Conservation (phyloP, 2,113 vertebrate genomes). For the Apteryx mantelli region DNA sequence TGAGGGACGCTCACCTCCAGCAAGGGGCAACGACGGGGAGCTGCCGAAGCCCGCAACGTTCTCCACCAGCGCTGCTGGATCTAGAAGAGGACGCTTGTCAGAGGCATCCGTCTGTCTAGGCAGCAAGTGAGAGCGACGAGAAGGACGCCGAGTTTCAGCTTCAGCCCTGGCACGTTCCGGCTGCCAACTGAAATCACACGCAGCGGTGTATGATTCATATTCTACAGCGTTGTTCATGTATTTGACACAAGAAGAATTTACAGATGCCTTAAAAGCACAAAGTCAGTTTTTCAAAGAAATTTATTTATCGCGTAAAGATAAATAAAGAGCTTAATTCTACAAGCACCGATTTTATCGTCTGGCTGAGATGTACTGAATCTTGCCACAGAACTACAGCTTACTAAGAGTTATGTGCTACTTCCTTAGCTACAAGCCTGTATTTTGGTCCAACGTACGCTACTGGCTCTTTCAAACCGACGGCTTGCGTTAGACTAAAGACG, state of each 20-base stretch:
- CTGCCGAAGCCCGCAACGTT: neutral
- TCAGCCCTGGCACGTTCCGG: neutral
- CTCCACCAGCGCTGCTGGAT: neutral
- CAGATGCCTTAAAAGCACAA: neutral
- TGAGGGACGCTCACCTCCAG: neutral
- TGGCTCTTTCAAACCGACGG: conserved; percentile 23
- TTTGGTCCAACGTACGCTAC: neutral
- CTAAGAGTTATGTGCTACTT: neutral
- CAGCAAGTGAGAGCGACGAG: neutral
- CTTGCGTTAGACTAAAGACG: conserved; percentile 24
- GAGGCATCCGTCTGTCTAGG: neutral
- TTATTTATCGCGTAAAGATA: neutral
- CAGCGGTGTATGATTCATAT: neutral
- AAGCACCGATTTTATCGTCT: neutral
- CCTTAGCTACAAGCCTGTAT: too few relatives aligned
- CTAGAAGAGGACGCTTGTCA: accelerated
- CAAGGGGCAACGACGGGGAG: neutral
- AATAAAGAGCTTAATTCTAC: neutral
- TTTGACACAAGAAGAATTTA: neutral
- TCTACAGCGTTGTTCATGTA: neutral
- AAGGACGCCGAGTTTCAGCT: accelerated
- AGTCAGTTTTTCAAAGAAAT: neutral
- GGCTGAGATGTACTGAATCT: neutral
- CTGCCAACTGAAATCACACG: neutral
- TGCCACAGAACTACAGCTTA: neutral